Percentiles rank a stretch among this genome's conserved stretches.
Conservation (phyloP, 2,113 vertebrate genomes). For the Chloebia gouldiae region DNA sequence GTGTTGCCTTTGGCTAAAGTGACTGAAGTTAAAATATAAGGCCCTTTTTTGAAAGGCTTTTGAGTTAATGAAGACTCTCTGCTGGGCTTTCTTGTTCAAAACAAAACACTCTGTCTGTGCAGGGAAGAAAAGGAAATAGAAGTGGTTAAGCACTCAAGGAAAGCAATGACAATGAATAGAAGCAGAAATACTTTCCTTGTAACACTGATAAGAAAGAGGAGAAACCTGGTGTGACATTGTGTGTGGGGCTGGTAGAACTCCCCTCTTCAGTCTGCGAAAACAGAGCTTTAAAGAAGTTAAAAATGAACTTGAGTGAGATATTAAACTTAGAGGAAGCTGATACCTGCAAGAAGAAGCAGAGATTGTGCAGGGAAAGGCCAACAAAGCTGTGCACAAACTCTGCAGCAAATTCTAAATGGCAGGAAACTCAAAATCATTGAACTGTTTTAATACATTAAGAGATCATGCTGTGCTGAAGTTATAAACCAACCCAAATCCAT, state of each 20-base stretch:
- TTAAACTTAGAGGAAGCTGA: not conserved
- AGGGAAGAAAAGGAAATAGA: not conserved
- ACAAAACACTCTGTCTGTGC: not conserved
- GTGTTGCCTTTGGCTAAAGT: not conserved
- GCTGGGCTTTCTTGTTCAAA: not conserved
- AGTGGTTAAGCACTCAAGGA: not conserved
- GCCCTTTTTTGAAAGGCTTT: not conserved
- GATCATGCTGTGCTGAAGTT: not conserved
- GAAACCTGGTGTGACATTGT: not conserved
- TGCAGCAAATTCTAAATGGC: not conserved
- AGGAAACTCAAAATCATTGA: not conserved
- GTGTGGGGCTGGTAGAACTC: not conserved
- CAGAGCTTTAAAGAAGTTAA: not conserved
- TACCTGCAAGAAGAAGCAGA: not conserved
- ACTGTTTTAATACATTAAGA: not conserved
- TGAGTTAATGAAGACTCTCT: conserved; percentile 6
- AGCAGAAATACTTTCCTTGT: not conserved
- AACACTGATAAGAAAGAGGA: not conserved
- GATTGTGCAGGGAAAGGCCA: not conserved
- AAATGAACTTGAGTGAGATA: not conserved
- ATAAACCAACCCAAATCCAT: not conserved
- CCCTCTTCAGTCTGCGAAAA: not conserved
- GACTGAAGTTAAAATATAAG: not conserved
- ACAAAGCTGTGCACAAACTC: not conserved
- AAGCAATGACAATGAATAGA: not conserved